Percentiles rank a stretch among this genome's conserved stretches.
Evolutionary conservation across 2,888 invertebrate genomes (phyloP).

Genomic region (Halocaridina rubra): DNA sequence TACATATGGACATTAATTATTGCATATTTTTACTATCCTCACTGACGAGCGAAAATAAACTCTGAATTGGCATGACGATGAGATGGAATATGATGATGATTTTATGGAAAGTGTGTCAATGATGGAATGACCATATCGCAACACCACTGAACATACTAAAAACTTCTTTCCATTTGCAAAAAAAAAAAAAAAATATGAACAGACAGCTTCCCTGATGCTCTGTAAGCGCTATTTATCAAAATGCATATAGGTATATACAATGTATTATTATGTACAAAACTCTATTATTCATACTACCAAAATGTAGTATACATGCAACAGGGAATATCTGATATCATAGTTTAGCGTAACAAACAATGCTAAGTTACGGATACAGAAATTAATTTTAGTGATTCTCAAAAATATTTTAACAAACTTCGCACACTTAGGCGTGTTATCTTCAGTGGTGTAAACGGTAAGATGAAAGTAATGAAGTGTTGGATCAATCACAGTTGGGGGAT

Average conservation of each 20-base stretch:
- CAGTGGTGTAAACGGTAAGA: slow-evolving; percentile 51
- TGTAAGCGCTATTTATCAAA: slow-evolving; percentile 37
- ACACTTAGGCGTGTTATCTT: too few species aligned
- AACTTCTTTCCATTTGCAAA: too few species aligned
- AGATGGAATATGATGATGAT: slow-evolving; percentile 28
- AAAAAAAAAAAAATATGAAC: too few species aligned
- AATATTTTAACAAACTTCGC: too few species aligned
- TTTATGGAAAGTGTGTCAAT: slow-evolving; percentile 26
- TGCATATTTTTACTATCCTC: slow-evolving; percentile 60
- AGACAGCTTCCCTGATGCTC: slow-evolving; percentile 31
- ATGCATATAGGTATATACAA: slow-evolving; percentile 43
- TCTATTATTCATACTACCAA: neutral
- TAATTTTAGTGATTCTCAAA: too few species aligned
- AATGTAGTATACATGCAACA: neutral
- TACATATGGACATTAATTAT: slow-evolving; percentile 59
- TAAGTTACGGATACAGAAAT: too few species aligned
- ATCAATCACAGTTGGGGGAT: slow-evolving; percentile 48
- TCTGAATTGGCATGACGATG: slow-evolving; percentile 53
- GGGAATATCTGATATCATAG: too few species aligned
- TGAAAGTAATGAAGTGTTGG: slow-evolving; percentile 49
- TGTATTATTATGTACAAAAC: slow-evolving; percentile 45
- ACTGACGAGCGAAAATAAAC: slow-evolving; percentile 61
- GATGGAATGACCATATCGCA: slow-evolving; percentile 37
- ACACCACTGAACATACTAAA: slow-evolving; percentile 41
- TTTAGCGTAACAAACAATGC: too few species aligned